Evolutionary conservation across 2,888 invertebrate genomes (phyloP).

Genomic region (Mythimna impura): DNA sequence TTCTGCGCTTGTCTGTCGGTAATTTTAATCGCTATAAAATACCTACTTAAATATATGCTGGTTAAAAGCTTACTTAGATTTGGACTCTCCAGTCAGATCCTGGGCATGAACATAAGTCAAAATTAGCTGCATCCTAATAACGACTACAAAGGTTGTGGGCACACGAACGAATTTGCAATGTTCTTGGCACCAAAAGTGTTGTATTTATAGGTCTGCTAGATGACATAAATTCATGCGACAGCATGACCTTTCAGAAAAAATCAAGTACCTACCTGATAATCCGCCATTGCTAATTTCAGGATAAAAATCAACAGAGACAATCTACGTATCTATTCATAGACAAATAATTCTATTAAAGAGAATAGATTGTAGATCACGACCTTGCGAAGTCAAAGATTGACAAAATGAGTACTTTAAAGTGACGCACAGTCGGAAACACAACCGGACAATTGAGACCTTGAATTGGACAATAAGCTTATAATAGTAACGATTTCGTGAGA

Average conservation of each 20-base stretch:
- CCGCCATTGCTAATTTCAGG: constrained; percentile 25
- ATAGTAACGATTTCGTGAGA: constrained; percentile 3
- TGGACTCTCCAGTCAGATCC: too few species aligned
- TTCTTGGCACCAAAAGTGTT: too few species aligned
- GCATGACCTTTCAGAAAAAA: background rate
- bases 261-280: background rate
- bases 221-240: too few species aligned
- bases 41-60: too few species aligned
- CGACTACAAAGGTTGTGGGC: too few species aligned
- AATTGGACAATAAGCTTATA: constrained; percentile 14
- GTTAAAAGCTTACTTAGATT: too few species aligned
- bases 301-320: constrained; percentile 33
- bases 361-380: constrained; percentile 41
- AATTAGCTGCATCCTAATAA: too few species aligned
- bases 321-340: constrained; percentile 42
- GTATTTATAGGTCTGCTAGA: too few species aligned
- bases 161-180: too few species aligned
- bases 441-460: constrained; percentile 48
- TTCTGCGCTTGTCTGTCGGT: too few species aligned
- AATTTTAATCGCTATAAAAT: too few species aligned
- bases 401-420: constrained; percentile 19
- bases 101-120: too few species aligned
- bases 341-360: constrained; percentile 30
- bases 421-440: constrained; percentile 33
- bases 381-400: constrained; percentile 37